Percentiles rank a stretch among this genome's conserved stretches.
These are phyloP conservation scores for Eubasilissa splendida DNA, from an alignment of 2,888 invertebrate genomes.

Conservation along the genomic window DNA sequence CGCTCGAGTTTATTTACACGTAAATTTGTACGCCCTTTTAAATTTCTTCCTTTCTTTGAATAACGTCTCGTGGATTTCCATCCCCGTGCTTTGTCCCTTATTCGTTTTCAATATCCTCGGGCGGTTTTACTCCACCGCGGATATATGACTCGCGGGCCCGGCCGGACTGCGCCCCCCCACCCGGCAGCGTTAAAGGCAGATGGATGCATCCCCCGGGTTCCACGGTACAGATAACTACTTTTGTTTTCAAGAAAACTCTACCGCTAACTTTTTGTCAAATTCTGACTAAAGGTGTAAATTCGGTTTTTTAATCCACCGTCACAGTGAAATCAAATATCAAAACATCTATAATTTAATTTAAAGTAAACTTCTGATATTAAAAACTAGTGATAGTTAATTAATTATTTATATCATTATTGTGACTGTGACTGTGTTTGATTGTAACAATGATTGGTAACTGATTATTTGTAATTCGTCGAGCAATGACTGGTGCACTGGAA, in stretches of 20 bases:
- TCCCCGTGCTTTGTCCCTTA: conserved; percentile 23
- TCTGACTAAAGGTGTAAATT: too few relatives aligned
- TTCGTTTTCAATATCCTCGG: conserved; percentile 47
- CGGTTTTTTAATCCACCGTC: too few relatives aligned
- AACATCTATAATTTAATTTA: too few relatives aligned
- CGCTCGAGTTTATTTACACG: conserved; percentile 26
- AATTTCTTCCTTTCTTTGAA: conserved; percentile 6
- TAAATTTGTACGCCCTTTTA: not conserved
- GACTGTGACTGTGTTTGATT: too few relatives aligned
- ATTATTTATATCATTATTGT: too few relatives aligned
- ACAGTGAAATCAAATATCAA: too few relatives aligned
- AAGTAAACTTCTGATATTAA: too few relatives aligned
- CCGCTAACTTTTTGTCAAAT: conserved; percentile 28
- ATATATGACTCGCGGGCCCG: conserved; percentile 19
- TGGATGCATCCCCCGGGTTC: conserved; percentile 38
- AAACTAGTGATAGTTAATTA: too few relatives aligned
- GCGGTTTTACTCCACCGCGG: conserved; percentile 33
- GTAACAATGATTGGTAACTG: too few relatives aligned
- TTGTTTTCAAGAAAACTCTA: conserved; percentile 42
- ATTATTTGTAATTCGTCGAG: too few relatives aligned
- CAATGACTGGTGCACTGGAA: too few relatives aligned
- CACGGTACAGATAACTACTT: conserved; percentile 39
- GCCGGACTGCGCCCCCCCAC: conserved; percentile 5
- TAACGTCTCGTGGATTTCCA: conserved; percentile 28
- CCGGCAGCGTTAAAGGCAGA: conserved; percentile 10